Base-by-base conservation (phyloP, 2,113 vertebrate species). In the Lanius ludovicianus region DNA sequence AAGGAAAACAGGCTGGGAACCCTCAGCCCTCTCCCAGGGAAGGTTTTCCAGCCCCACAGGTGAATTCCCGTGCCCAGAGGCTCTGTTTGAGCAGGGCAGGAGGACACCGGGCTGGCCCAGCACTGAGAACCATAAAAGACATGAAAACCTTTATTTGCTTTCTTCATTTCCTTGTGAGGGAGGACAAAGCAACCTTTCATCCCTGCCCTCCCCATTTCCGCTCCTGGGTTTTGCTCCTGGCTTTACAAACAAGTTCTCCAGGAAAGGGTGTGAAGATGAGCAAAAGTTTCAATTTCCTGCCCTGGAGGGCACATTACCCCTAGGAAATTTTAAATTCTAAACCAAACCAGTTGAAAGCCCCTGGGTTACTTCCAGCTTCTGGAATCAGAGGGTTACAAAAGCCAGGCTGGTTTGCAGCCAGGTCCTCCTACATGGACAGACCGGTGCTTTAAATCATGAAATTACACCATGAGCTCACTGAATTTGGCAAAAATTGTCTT, bases 171-270 rank as follows among this genome's bases (percentile, higher is more conserved):
- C 96, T 84, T 6, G 41, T 91, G 53, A 46, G 46, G 37, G 9
- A 79, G 24, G 50, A 87, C 91, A 95, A 95, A 94, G 91, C 23
- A 37, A 57, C 62, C 74, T 81, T 91, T 95, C 62, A 91, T 56
- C 55, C 62, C 44, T 35, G 63, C 63, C 55, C 63, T 73, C 70
- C 52, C 14, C 7, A 4, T 13, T 84, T 37, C 55, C 3, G 0
- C 7, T 44, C 57, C 33, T 6, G 24, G 5, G 7, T 13, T 55
- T 7, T 21, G 6, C 50, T 53, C 4, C 0, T 1, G 5, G 21
- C 62, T 47, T 67, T 10, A 20, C n/a, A 74, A 91, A 76, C 55
- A 44, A 53, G 7, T 30, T 35, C 14, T 80, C 59, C 63, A 70
- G 39, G 27, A 71, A 80, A 59, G 42, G 62, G 62, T 10, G 71